Evolutionary conservation across 1,140 invertebrate species (phyloP).

Genomic region (Anadara kagoshimensis): DNA sequence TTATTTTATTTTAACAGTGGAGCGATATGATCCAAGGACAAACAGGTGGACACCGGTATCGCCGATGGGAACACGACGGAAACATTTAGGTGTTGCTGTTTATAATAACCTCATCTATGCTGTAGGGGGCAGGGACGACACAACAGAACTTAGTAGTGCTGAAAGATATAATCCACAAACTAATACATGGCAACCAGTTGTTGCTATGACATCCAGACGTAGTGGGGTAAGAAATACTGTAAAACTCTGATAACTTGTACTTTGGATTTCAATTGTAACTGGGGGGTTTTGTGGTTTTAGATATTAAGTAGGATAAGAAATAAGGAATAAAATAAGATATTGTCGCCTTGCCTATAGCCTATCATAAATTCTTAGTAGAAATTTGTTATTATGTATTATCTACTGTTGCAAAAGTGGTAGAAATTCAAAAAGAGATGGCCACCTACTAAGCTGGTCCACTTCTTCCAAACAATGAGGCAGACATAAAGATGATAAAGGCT

Average conservation of each 20-base stretch:
- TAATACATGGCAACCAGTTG: slow-evolving; percentile 98
- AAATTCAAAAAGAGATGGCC: too few species aligned
- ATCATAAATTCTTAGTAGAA: too few species aligned
- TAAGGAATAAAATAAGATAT: too few species aligned
- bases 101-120: slow-evolving; percentile 99
- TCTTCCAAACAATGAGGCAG: too few species aligned
- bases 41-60: slow-evolving; percentile 98
- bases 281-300: background rate
- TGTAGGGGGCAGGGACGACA: slow-evolving; percentile 88
- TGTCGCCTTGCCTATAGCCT: too few species aligned
- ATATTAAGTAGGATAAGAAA: too few species aligned
- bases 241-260: background rate
- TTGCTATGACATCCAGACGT: slow-evolving; percentile 97
- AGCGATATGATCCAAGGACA: slow-evolving; percentile 90
- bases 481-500: too few species aligned
- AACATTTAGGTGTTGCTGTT: slow-evolving; percentile 98
- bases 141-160: slow-evolving; percentile 96
- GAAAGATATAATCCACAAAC: slow-evolving; percentile 97
- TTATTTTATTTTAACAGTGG: slow-evolving; percentile 61
- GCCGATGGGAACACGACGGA: slow-evolving; percentile 96
- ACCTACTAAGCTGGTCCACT: too few species aligned
- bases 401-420: too few species aligned
- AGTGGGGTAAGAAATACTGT: slow-evolving; percentile 91
- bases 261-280: background rate
- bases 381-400: too few species aligned